Conservation (phyloP, 2,888 invertebrate genomes). For the Halocaridina rubra region DNA sequence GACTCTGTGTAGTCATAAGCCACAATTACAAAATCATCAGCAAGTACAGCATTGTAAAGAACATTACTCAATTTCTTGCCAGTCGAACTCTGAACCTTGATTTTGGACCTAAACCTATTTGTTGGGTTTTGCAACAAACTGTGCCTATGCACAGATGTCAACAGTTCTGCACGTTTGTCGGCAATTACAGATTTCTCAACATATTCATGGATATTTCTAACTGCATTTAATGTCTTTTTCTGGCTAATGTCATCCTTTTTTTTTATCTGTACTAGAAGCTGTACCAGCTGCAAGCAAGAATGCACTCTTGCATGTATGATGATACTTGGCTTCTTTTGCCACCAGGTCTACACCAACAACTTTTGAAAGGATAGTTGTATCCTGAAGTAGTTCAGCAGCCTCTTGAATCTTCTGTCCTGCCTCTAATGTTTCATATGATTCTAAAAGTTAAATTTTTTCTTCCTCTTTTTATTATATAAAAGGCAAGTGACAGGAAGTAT, state of each 20-base stretch:
- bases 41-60: no score
- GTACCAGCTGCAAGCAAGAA: constrained; percentile 1
- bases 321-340: not conserved
- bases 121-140: not conserved
- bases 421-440: not conserved
- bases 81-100: not conserved
- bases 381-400: constrained; percentile 4
- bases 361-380: no score
- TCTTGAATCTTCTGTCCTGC: constrained; percentile 1
- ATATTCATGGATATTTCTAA: not conserved
- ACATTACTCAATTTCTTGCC: constrained; percentile 10
- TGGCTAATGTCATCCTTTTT: not conserved
- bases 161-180: constrained; percentile 18
- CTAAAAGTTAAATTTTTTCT: not conserved
- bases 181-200: constrained; percentile 12
- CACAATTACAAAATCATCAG: not conserved
- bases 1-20: constrained; percentile 20
- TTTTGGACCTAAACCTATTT: not conserved
- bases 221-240: not conserved
- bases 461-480: not conserved
- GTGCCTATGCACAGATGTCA: not conserved
- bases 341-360: not conserved
- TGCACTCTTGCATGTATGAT: constrained; percentile 15
- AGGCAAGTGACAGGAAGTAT: not conserved
- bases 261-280: not conserved